Evolutionary conservation across 2,888 invertebrate species (phyloP).

Genomic region (Euzetes globulus): DNA sequence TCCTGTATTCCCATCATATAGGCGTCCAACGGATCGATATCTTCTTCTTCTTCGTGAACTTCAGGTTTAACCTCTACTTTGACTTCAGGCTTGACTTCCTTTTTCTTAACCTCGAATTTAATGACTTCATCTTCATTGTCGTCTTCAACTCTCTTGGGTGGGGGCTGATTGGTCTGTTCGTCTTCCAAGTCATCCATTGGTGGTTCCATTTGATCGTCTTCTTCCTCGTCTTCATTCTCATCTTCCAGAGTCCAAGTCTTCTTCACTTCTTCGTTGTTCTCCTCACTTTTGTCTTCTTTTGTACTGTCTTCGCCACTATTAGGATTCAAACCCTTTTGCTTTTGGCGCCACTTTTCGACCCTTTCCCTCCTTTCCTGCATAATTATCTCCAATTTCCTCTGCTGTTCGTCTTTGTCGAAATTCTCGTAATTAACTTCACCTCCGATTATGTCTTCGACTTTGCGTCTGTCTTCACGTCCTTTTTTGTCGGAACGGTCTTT

Average conservation of each 20-base stretch:
- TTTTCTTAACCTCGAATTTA: constrained; percentile 17
- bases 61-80: background rate
- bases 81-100: background rate
- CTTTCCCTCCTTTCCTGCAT: constrained; percentile 92
- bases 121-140: constrained; percentile 42
- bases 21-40: constrained; percentile 92
- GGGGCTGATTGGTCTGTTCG: constrained; percentile 24
- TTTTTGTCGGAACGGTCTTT: background rate
- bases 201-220: constrained; percentile 35
- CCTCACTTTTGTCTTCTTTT: constrained; percentile 46
- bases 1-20: constrained; percentile 80
- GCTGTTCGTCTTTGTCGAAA: constrained; percentile 64
- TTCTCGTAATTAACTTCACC: constrained; percentile 30
- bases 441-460: constrained; percentile 35
- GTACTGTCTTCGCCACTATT: constrained; percentile 49
- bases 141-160: constrained; percentile 39
- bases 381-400: constrained; percentile 78
- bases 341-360: constrained; percentile 91
- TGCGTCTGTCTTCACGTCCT: background rate
- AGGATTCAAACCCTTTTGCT: constrained; percentile 71
- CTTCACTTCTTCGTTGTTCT: constrained; percentile 33
- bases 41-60: constrained; percentile 52
- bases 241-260: constrained; percentile 95
- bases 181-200: constrained; percentile 35
- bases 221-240: constrained; percentile 71